These are phyloP conservation scores for Neotragus moschatus DNA, from an alignment of 2,113 vertebrate genomes.

Conservation along the genomic window DNA sequence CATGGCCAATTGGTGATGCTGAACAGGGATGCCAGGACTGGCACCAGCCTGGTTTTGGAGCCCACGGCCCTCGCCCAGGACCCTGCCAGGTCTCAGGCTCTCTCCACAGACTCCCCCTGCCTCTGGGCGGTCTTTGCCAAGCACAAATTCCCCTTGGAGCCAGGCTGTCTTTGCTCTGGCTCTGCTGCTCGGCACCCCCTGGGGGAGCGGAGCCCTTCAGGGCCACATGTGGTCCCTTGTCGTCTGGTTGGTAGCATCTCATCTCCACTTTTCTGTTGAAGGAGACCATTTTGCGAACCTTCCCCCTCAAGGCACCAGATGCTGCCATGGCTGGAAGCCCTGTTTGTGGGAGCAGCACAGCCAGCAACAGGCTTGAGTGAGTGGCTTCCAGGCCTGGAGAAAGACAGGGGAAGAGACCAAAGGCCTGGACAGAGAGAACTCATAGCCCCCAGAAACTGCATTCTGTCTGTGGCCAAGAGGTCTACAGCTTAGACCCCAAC, in stretches of 20 bases:
- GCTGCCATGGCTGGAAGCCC: neutral
- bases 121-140: slow-evolving; percentile 1
- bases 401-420: neutral
- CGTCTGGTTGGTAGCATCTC: neutral
- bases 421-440: neutral
- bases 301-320: neutral
- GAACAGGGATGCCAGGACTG: neutral
- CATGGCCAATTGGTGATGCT: neutral
- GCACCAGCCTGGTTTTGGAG: neutral
- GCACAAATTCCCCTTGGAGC: neutral
- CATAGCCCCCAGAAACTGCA: neutral
- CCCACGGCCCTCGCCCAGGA: neutral
- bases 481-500: neutral
- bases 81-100: neutral
- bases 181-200: neutral
- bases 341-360: slow-evolving; percentile 70
- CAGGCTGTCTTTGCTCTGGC: neutral
- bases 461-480: neutral
- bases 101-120: neutral
- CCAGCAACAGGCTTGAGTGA: slow-evolving; percentile 54
- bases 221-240: neutral
- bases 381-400: slow-evolving; percentile 54
- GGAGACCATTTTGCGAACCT: slow-evolving; percentile 43
- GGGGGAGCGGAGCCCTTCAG: neutral
- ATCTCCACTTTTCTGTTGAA: slow-evolving; percentile 49